Evolutionary conservation across 2,888 invertebrate species (phyloP).

Genomic region (Tinea semifulvella): DNA sequence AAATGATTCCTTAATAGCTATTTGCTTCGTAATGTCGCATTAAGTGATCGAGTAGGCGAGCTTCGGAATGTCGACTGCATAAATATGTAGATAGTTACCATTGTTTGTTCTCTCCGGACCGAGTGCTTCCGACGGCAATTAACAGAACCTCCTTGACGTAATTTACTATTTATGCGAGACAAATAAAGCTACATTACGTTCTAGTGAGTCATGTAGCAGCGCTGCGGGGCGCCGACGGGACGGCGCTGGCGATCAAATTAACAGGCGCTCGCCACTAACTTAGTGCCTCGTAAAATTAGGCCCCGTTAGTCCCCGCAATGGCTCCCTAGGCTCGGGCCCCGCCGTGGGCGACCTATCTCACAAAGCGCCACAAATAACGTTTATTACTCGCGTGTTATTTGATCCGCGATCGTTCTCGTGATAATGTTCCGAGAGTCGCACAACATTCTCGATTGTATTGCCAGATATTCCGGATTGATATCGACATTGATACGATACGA

Average conservation of each 20-base stretch:
- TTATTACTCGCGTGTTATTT: constrained; percentile 2
- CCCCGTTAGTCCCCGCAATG: constrained; percentile 50
- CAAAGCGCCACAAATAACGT: constrained; percentile 8
- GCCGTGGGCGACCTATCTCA: constrained; percentile 21
- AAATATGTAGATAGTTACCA: background rate
- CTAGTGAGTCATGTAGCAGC: constrained; percentile 27
- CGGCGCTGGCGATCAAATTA: constrained; percentile 56
- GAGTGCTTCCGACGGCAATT: constrained; percentile 7
- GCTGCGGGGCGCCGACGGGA: constrained; percentile 51
- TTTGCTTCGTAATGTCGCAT: background rate
- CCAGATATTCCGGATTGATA: background rate
- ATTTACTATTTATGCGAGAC: constrained; percentile 8
- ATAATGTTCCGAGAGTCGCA: background rate
- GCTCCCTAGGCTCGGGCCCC: constrained; percentile 21
- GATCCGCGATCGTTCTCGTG: background rate
- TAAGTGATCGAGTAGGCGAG: constrained; percentile 6
- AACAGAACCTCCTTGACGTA: constrained; percentile 1
- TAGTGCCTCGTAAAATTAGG: constrained; percentile 64
- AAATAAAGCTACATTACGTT: constrained; percentile 2
- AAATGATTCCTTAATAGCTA: constrained; percentile 6
- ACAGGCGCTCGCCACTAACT: constrained; percentile 59
- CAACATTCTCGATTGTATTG: too few relatives aligned
- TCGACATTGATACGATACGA: background rate
- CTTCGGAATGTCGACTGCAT: background rate
- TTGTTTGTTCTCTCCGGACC: background rate